phyloP scores from a whole-genome alignment of 2,797 vertebrate genomes.

The Eulemur albifrons region DNA sequence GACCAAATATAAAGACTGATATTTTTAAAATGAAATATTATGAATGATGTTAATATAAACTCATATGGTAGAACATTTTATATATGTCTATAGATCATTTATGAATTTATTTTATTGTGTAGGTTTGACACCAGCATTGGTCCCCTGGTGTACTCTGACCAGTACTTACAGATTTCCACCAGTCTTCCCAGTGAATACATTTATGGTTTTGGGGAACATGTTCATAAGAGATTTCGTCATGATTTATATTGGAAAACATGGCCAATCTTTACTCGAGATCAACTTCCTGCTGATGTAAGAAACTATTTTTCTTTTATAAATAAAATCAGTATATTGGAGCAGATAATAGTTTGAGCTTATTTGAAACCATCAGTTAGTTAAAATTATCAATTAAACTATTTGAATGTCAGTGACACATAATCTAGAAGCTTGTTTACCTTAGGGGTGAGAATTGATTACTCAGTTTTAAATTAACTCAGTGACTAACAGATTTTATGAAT shows the following conservation, averaged over 20 bases:
- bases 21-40: not conserved
- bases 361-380: not conserved
- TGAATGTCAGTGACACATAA: not conserved
- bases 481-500: not conserved
- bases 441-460: not conserved
- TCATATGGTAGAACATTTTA: not conserved
- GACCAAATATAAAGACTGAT: not conserved
- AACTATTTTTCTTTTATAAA: slow-evolving; percentile 4
- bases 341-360: not conserved
- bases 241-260: slow-evolving; percentile 94
- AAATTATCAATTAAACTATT: not conserved
- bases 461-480: not conserved
- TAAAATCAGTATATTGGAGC: not conserved
- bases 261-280: slow-evolving; percentile 93
- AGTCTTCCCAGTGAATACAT: slow-evolving; percentile 91
- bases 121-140: slow-evolving; percentile 94
- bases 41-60: not conserved
- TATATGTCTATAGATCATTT: not conserved
- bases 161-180: slow-evolving; percentile 95
- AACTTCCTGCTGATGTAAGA: slow-evolving; percentile 91
- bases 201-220: slow-evolving; percentile 95
- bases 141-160: slow-evolving; percentile 92
- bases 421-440: not conserved
- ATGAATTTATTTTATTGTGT: not conserved
- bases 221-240: slow-evolving; percentile 91